Base-by-base conservation (phyloP, 2,888 invertebrate species). In the Scaptomyza cyrtandrae region DNA sequence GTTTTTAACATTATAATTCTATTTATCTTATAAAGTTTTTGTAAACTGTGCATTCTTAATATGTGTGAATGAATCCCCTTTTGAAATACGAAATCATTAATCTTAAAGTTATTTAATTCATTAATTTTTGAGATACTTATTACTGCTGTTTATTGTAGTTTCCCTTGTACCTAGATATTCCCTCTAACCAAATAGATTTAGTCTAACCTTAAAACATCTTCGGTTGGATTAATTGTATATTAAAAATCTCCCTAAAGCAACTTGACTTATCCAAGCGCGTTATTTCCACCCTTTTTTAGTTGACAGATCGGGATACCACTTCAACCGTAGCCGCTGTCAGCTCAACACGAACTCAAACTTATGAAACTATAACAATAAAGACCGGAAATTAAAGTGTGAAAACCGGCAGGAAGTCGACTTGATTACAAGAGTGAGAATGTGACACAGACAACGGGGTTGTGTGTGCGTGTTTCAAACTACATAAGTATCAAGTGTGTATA, bases 361-460 rank as follows among this genome's bases (percentile, higher is more conserved):
- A 62, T 76, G 76, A 53, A 87, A 85, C 79, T 88, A 86, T 84
- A 72, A 88, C 84, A 84, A 84, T 83, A 88, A 86, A 70, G 80
- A 86, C 84, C 85, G 89, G 85, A 86, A 79, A 86, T 86, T 85
- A 86, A 89, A 84, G 89, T 89, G 87, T 89, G 87, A 84, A 89
- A 84, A 80, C 75, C 83, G 80, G 78, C 78, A 86, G 85, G 88
- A 88, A 86, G 87, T 76, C 80, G 84, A 78, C 71, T 84, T 88
- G 88, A 88, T 85, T 85, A 80, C 87, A 76, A 75, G 64, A 70
- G 54, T 59, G 69, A 71, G 64, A 75, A 60, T 59, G 62, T 56
- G 66, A 55, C 60, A 54, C 24, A 14, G 27, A 27, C 39, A 52
- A 43, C 31, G 44, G 49, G 45, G n/a, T 48, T 43, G 45, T 27